Conservation (phyloP, 2,113 vertebrate genomes). For the Brachyistius frenatus region DNA sequence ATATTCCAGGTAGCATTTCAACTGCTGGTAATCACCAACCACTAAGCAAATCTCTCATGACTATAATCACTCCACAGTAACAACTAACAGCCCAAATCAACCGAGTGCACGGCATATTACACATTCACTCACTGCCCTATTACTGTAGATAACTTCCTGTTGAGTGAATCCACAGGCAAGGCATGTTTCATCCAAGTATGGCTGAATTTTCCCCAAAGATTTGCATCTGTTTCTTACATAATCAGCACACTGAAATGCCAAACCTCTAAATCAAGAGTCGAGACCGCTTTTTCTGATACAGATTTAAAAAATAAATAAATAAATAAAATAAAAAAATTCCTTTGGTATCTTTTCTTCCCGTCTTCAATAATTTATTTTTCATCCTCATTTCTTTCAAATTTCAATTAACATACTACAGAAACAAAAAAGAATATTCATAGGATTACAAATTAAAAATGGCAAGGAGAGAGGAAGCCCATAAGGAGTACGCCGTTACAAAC, state of each 20-base stretch:
- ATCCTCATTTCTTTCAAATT: too few species aligned
- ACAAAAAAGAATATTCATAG: neutral
- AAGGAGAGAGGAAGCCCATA: too few species aligned
- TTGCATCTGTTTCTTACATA: neutral
- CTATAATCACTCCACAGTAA: neutral
- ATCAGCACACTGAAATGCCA: neutral
- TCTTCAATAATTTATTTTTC: too few species aligned
- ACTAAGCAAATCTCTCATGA: neutral
- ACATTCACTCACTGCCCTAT: neutral
- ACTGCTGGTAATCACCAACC: conserved; percentile 42
- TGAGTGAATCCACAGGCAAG: conserved; percentile 3
- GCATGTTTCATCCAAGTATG: neutral
- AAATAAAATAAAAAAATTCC: too few species aligned
- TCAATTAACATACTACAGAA: neutral
- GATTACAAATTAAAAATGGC: neutral
- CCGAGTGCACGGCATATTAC: neutral
- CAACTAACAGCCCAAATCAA: neutral
- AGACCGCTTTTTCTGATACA: too few species aligned
- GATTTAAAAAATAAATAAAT: too few species aligned
- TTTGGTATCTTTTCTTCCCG: too few species aligned
- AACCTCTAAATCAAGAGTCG: neutral
- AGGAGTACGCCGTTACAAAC: too few species aligned
- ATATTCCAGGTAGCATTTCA: conserved; percentile 36
- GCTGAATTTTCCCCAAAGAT: neutral
- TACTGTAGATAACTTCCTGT: conserved; percentile 10